Evolutionary conservation across 2,888 invertebrate genomes (phyloP).

Genomic region (Dusona sp.): DNA sequence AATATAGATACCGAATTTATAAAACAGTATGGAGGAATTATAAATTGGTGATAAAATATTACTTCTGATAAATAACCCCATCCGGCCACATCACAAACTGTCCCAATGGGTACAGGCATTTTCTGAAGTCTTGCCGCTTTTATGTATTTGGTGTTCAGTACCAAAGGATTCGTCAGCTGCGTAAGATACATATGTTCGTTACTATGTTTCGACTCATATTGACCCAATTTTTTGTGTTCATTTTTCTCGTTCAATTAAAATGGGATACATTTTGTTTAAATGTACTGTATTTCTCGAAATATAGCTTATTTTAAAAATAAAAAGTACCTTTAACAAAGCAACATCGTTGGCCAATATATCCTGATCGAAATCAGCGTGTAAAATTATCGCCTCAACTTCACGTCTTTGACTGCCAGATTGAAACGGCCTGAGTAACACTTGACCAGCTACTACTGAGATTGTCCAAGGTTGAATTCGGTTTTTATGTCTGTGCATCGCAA

Average conservation of each 20-base stretch:
- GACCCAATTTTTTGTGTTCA: not conserved
- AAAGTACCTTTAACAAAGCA: constrained; percentile 75
- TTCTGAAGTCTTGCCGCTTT: constrained; percentile 54
- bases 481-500: constrained; percentile 19
- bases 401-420: constrained; percentile 68
- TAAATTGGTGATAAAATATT: constrained; percentile 37
- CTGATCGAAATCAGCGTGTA: constrained; percentile 71
- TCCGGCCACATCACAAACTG: constrained; percentile 76
- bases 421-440: constrained; percentile 65
- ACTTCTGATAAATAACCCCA: constrained; percentile 79
- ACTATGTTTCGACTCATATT: not conserved
- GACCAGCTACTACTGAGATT: constrained; percentile 75
- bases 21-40: not conserved
- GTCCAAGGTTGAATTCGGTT: constrained; percentile 66
- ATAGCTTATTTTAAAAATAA: not conserved
- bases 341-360: constrained; percentile 76
- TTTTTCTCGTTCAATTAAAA: not conserved
- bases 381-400: constrained; percentile 64
- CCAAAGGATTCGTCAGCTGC: constrained; percentile 73
- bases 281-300: not conserved
- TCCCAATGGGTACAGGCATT: constrained; percentile 38
- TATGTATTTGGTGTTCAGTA: constrained; percentile 65
- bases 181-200: constrained; percentile 31
- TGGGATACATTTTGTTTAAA: not conserved
- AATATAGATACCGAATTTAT: not conserved